These are phyloP conservation scores for Digitonthophagus gazella DNA, from an alignment of 2,888 invertebrate species.

Conservation along the genomic window DNA sequence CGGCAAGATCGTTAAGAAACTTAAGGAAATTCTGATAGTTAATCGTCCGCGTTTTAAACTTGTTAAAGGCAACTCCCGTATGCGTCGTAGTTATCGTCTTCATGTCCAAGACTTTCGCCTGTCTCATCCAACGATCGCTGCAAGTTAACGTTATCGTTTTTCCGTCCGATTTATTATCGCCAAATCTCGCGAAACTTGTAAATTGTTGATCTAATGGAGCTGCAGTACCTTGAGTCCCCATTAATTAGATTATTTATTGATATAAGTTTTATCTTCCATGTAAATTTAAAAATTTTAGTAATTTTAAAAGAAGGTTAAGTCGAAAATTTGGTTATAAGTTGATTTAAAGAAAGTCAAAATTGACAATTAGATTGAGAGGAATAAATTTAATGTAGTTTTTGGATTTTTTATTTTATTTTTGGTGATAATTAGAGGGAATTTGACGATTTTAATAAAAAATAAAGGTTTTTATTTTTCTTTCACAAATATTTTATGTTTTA, in stretches of 20 bases:
- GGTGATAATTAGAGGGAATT: too few species aligned
- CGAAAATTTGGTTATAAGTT: background rate
- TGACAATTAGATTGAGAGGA: too few species aligned
- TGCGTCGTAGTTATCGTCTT: slow-evolving; percentile 87
- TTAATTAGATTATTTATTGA: background rate
- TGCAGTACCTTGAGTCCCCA: slow-evolving; percentile 6
- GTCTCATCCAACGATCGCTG: slow-evolving; percentile 93
- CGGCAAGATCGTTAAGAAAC: slow-evolving; percentile 78
- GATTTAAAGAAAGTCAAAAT: too few species aligned
- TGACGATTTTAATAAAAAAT: too few species aligned
- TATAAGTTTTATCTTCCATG: too few species aligned
- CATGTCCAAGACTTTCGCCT: slow-evolving; percentile 69
- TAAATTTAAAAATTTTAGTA: too few species aligned
- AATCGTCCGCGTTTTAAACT: slow-evolving; percentile 49
- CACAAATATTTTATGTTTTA: too few species aligned
- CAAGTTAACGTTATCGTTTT: slow-evolving; percentile 83
- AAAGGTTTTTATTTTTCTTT: too few species aligned
- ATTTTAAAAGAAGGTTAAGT: background rate
- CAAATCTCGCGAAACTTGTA: slow-evolving; percentile 81
- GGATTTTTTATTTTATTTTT: too few species aligned
- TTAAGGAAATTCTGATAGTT: slow-evolving; percentile 49
- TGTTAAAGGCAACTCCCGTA: slow-evolving; percentile 86
- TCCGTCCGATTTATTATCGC: slow-evolving; percentile 82
- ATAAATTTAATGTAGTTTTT: too few species aligned
- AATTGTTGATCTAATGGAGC: slow-evolving; percentile 50